These are phyloP conservation scores for Arenaria interpres DNA, from an alignment of 2,113 vertebrate species.

Conservation along the genomic window DNA sequence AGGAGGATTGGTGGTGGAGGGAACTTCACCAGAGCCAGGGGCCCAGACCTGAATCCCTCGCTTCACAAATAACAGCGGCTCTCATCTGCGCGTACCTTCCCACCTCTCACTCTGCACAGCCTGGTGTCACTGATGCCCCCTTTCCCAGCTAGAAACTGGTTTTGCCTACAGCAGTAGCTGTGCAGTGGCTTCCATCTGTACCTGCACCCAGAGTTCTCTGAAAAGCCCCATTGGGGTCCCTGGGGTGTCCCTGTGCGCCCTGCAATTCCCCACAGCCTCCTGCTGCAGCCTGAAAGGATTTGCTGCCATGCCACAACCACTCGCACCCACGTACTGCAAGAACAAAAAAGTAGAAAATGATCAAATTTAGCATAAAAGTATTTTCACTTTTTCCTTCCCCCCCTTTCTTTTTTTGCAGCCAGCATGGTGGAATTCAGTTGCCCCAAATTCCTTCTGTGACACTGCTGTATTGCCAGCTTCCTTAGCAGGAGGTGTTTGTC, in stretches of 20 bases:
- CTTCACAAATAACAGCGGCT: neutral
- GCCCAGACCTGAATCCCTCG: neutral
- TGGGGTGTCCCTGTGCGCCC: neutral
- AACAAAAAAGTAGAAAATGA: neutral
- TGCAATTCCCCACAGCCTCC: neutral
- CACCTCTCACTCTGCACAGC: fast-evolving
- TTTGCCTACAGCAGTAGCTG: neutral
- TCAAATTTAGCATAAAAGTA: neutral
- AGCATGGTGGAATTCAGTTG: too few species aligned
- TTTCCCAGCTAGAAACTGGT: neutral
- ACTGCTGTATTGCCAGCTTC: too few species aligned
- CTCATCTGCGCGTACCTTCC: fast-evolving
- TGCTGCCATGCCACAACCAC: fast-evolving
- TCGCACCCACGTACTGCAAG: fast-evolving
- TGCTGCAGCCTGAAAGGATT: neutral
- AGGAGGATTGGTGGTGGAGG: neutral
- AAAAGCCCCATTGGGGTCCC: neutral
- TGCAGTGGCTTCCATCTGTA: fast-evolving
- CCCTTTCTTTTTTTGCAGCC: neutral
- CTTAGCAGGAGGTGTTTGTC: too few species aligned
- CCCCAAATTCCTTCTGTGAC: too few species aligned
- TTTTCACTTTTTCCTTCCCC: neutral
- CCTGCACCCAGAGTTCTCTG: neutral
- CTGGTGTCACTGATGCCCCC: neutral
- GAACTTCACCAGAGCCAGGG: neutral